Evolutionary conservation across 1,140 invertebrate genomes (phyloP).

Genomic region (Drosophila gunungcola): DNA sequence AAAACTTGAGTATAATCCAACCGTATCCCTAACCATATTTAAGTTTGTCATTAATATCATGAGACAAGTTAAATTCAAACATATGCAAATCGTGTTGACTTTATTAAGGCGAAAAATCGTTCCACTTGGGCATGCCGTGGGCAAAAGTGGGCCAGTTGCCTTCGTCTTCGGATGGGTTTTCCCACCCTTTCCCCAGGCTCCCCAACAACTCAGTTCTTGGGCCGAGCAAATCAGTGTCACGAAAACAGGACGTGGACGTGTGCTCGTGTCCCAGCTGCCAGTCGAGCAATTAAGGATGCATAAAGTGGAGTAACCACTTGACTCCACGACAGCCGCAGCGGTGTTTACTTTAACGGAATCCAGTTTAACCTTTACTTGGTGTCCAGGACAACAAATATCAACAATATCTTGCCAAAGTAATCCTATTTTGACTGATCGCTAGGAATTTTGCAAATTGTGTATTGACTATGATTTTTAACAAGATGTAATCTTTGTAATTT

Average conservation of each 20-base stretch:
- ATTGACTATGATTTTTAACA: too few relatives aligned
- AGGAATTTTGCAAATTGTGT: too few relatives aligned
- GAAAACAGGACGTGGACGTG: slow-evolving; percentile 64
- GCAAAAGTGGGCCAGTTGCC: slow-evolving; percentile 36
- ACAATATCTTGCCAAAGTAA: too few relatives aligned
- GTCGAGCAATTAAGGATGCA: slow-evolving; percentile 78
- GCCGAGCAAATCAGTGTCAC: slow-evolving; percentile 74
- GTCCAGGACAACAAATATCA: background rate
- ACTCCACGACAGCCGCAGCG: slow-evolving; percentile 40
- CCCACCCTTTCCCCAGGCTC: slow-evolving; percentile 1
- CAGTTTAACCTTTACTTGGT: slow-evolving; percentile 49
- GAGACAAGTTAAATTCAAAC: slow-evolving; percentile 36
- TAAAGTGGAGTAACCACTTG: slow-evolving; percentile 79
- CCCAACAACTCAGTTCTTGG: background rate
- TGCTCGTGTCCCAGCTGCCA: slow-evolving; percentile 40
- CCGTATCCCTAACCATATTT: background rate
- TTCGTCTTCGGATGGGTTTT: slow-evolving; percentile 24
- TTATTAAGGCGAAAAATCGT: slow-evolving; percentile 61
- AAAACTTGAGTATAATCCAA: too few relatives aligned
- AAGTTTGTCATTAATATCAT: slow-evolving; percentile 16
- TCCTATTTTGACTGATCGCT: background rate
- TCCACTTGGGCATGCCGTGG: slow-evolving; percentile 55
- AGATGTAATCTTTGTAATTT: too few relatives aligned
- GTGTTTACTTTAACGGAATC: slow-evolving; percentile 40
- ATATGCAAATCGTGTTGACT: slow-evolving; percentile 55